phyloP scores from a whole-genome alignment of 2,113 vertebrate species.

The Irena cyanogastra region DNA sequence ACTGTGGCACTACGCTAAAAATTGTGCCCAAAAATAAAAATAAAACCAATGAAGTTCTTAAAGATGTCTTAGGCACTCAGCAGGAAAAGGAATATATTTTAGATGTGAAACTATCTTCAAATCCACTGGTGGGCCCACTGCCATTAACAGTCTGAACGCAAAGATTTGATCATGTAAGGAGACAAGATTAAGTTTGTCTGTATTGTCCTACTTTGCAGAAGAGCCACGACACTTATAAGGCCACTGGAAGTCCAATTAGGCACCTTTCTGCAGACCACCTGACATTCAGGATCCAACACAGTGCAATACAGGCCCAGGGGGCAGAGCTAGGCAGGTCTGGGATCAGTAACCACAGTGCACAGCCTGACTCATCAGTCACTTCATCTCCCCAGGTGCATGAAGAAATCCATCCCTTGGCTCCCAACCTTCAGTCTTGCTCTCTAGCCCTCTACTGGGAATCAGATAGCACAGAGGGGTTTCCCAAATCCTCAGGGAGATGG shows the following conservation, averaged over 20 bases:
- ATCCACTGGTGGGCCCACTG: background rate
- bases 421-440: background rate
- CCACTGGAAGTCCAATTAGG: background rate
- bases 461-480: background rate
- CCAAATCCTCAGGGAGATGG: background rate
- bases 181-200: background rate
- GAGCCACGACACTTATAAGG: background rate
- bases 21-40: background rate
- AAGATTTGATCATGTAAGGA: background rate
- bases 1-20: background rate
- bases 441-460: background rate
- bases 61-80: background rate
- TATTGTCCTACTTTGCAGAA: background rate
- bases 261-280: background rate
- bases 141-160: background rate
- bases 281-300: background rate
- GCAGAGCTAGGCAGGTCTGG: background rate
- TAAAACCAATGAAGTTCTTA: background rate
- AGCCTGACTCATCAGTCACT: background rate
- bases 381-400: background rate
- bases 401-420: background rate
- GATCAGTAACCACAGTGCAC: background rate
- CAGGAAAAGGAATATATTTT: background rate
- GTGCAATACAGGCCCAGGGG: background rate
- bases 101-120: background rate